phyloP scores from a whole-genome alignment of 2,797 vertebrate species.

The Knipowitschia caucasica region DNA sequence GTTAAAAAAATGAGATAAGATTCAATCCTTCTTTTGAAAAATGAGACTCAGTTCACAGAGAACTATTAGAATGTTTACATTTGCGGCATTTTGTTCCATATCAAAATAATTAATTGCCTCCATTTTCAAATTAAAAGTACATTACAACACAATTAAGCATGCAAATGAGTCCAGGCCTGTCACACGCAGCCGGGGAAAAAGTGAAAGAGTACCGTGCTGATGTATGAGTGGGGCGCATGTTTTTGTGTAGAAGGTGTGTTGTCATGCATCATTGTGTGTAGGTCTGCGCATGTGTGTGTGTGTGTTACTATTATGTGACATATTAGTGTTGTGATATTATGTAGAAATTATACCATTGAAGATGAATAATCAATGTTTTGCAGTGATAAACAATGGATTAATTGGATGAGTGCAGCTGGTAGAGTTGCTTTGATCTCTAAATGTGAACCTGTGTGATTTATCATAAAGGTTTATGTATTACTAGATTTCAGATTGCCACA shows the following conservation, averaged over 20 bases:
- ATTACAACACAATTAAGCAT: slow-evolving; percentile 84
- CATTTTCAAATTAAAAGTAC: slow-evolving; percentile 84
- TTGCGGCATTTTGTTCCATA: slow-evolving; percentile 77
- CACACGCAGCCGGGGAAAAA: slow-evolving; percentile 57
- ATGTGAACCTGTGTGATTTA: neutral
- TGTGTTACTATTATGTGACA: slow-evolving; percentile 15
- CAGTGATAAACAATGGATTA: slow-evolving; percentile 65
- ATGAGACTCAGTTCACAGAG: slow-evolving; percentile 68
- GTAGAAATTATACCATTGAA: slow-evolving; percentile 60
- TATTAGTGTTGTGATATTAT: slow-evolving; percentile 31
- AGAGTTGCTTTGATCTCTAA: neutral
- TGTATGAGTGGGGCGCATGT: slow-evolving; percentile 56
- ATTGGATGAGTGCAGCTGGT: slow-evolving; percentile 41
- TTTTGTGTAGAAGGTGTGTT: slow-evolving; percentile 61
- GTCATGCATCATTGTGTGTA: slow-evolving; percentile 51
- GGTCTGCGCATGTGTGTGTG: slow-evolving; percentile 37
- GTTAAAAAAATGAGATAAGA: slow-evolving; percentile 72
- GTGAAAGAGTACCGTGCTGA: slow-evolving; percentile 61
- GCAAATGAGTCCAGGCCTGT: slow-evolving; percentile 78
- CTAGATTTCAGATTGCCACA: neutral
- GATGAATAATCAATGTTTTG: slow-evolving; percentile 62
- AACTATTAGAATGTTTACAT: slow-evolving; percentile 85
- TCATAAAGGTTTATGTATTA: too few relatives aligned
- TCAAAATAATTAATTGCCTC: slow-evolving; percentile 82
- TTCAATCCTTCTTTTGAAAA: slow-evolving; percentile 77